Percentiles rank a stretch among this genome's conserved stretches.
These are phyloP conservation scores for Potorous gilbertii DNA, from an alignment of 2,797 vertebrate genomes.

Conservation along the genomic window DNA sequence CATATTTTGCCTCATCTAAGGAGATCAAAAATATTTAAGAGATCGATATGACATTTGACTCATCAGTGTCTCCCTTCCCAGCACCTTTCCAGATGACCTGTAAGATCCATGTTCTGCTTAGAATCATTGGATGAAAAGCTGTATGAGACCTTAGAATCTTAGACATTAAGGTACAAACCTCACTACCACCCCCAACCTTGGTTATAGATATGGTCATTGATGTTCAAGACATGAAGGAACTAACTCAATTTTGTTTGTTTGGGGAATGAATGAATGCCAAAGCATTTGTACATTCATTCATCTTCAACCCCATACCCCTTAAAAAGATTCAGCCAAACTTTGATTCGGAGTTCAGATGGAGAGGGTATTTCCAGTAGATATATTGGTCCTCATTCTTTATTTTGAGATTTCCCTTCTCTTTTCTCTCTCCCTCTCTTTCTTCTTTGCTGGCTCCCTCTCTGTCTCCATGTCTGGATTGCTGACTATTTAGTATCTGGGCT, in stretches of 20 bases:
- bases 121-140: neutral
- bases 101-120: neutral
- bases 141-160: neutral
- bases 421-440: neutral
- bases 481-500: conserved; percentile 29
- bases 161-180: neutral
- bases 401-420: neutral
- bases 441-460: neutral
- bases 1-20: conserved; percentile 12
- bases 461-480: neutral
- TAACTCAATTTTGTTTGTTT: neutral
- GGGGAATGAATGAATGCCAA: neutral
- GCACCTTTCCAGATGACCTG: neutral
- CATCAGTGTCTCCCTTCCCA: neutral
- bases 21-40: conserved; percentile 6
- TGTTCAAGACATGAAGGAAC: neutral
- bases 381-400: neutral
- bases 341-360: neutral
- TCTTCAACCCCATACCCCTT: neutral
- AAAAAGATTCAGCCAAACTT: neutral
- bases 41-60: neutral
- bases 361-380: neutral
- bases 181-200: neutral
- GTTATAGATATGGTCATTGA: neutral
- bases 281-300: neutral